These are phyloP conservation scores for Leptocoma aspasia DNA, from an alignment of 2,113 vertebrate species.

Conservation along the genomic window DNA sequence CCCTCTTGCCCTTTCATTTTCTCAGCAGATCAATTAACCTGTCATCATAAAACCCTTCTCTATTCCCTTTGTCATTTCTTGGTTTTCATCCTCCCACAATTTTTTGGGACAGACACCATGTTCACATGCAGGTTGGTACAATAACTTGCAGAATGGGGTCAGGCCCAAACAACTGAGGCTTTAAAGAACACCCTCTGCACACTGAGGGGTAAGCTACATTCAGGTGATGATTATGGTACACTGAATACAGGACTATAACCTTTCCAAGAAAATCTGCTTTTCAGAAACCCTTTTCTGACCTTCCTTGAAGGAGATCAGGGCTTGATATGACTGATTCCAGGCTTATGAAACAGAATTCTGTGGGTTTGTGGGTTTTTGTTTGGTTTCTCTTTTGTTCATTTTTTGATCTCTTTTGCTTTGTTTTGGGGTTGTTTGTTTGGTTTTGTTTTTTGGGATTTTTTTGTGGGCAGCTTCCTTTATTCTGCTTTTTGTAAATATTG, in stretches of 20 bases:
- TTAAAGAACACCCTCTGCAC: background rate
- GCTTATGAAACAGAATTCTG: background rate
- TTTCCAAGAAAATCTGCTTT: background rate
- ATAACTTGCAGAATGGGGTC: background rate
- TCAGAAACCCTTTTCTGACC: background rate
- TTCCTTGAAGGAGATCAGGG: background rate
- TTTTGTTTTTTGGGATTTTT: background rate
- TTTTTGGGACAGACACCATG: background rate
- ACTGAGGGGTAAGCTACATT: background rate
- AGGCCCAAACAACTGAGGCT: background rate
- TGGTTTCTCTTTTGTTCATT: background rate
- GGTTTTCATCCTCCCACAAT: background rate
- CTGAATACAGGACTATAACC: background rate
- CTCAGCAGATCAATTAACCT: background rate
- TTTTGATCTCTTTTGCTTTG: background rate
- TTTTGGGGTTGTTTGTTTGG: fast-evolving
- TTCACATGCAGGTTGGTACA: background rate
- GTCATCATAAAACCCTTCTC: background rate
- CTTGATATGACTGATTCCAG: background rate
- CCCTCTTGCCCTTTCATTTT: background rate
- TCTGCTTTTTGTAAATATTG: background rate
- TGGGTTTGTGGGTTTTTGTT: background rate
- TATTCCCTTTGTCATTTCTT: background rate
- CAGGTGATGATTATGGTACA: background rate
- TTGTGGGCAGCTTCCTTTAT: background rate